Evolutionary conservation across 2,888 invertebrate genomes (phyloP).

Genomic region (Lysandra bellargus): DNA sequence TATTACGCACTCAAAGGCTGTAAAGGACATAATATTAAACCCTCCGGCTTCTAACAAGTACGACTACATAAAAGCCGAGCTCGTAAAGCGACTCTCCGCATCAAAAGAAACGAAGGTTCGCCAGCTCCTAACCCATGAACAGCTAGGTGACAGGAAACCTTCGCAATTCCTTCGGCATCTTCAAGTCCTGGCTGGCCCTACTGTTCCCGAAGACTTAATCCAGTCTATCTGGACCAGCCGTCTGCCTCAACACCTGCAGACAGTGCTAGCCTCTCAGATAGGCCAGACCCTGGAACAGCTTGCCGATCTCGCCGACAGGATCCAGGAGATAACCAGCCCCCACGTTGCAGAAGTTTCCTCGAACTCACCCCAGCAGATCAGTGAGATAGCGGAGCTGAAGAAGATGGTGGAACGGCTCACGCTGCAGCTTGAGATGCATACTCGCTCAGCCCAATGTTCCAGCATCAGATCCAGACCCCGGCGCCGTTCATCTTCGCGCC

Average conservation of each 20-base stretch:
- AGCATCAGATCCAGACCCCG: background rate
- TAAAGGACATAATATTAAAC: background rate
- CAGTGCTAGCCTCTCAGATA: slow-evolving; percentile 36
- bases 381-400: too few species aligned
- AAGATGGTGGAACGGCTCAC: too few species aligned
- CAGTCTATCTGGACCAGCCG: slow-evolving; percentile 37
- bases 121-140: slow-evolving; percentile 34
- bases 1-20: background rate
- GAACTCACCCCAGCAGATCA: background rate
- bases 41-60: too few species aligned
- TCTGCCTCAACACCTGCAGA: slow-evolving; percentile 34
- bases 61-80: too few species aligned
- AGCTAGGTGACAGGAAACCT: slow-evolving; percentile 41
- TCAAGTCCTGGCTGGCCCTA: slow-evolving; percentile 34
- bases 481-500: background rate
- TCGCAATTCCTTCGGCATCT: slow-evolving; percentile 39
- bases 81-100: background rate
- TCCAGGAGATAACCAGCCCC: background rate
- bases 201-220: slow-evolving; percentile 37
- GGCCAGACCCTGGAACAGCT: background rate
- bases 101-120: background rate
- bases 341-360: background rate
- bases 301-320: background rate
- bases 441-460: background rate
- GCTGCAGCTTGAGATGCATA: too few species aligned